Base-by-base conservation (phyloP, 2,888 invertebrate genomes). In the Heliconius erato region DNA sequence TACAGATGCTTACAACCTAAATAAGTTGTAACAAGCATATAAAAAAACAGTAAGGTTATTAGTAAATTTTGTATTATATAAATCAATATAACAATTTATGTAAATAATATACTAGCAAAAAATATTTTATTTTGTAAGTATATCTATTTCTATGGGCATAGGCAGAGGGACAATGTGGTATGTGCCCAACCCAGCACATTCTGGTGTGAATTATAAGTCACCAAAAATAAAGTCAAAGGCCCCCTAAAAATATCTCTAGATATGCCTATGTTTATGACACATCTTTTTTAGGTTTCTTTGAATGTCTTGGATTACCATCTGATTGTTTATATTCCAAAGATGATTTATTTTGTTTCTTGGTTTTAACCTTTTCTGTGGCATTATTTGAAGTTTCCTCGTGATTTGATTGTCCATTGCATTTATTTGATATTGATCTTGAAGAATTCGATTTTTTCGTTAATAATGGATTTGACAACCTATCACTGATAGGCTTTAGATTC, bases 241-340 rank as follows among this genome's bases (percentile, higher is more conserved):
- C 35, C 9, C 49, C 49, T 16, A 16, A 59, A 59, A 59, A 59
- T 59, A n/a, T n/a, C 23, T 59, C 23, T 23, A 23, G 59, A 59
- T 59, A 59, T 23, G 7, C 4, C 5, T 26, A 28, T 79, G 28
- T 71, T 71, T n/a, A 6, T 78, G 85, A 87, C 76, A 79, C 80
- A 86, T 92, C 91, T 86, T 90, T 91, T 89, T 91, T 95, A 77
- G 90, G 89, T 87, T 93, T 95, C 88, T 94, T 95, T 74, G 86
- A 63, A 63, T 63, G 16, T 59, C 63, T 76, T 26, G 59, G 26
- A 26, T 63, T 76, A 16, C 59, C 63, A 76, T 76, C 93, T 40
- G 87, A 79, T 79, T 88, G 89, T 85, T 90, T 92, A 28, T 85
- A 83, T 54, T 93, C 91, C 79, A 87, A 67, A 68, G 93, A 90